phyloP scores from a whole-genome alignment of 2,113 vertebrate genomes.

The Oostethus manadensis region DNA sequence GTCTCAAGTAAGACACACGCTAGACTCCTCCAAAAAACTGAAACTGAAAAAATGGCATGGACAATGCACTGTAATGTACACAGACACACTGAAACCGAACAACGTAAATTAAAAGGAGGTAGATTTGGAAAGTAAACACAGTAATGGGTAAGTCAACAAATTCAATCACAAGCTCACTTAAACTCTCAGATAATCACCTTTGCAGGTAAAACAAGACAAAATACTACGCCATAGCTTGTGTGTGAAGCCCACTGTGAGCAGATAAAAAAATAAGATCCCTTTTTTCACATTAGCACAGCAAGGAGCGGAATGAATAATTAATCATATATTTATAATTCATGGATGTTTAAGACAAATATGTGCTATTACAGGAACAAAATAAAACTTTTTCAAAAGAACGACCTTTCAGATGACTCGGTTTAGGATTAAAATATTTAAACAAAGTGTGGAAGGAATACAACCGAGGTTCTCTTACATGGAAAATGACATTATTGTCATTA shows the following conservation, averaged over 20 bases:
- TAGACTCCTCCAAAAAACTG: not conserved
- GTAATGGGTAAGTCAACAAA: not conserved
- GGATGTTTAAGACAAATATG: slow-evolving; percentile 69
- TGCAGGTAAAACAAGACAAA: not conserved
- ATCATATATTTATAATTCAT: slow-evolving; percentile 69
- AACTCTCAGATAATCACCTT: not conserved
- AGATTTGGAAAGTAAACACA: not conserved
- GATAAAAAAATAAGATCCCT: slow-evolving; percentile 64
- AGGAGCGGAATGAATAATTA: slow-evolving; percentile 66
- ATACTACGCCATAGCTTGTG: slow-evolving; percentile 23
- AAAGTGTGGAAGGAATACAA: not conserved
- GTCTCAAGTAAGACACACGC: not conserved
- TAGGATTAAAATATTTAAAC: not conserved
- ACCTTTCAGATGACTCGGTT: slow-evolving; percentile 11
- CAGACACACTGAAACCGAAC: no score
- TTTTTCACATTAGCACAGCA: slow-evolving; percentile 68
- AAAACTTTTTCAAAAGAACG: slow-evolving; percentile 14
- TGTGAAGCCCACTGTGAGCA: slow-evolving; percentile 31
- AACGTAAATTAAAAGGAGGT: not conserved
- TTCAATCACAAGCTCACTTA: not conserved
- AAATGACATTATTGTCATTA: not conserved
- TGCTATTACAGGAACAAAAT: slow-evolving; percentile 57
- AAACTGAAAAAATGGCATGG: not conserved
- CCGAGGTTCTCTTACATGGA: not conserved
- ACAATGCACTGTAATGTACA: no score